A percentile compares a stretch with the other conserved stretches of the same genome.
phyloP scores from a whole-genome alignment of 2,888 invertebrate genomes.

The Caenorhabditis angaria region DNA sequence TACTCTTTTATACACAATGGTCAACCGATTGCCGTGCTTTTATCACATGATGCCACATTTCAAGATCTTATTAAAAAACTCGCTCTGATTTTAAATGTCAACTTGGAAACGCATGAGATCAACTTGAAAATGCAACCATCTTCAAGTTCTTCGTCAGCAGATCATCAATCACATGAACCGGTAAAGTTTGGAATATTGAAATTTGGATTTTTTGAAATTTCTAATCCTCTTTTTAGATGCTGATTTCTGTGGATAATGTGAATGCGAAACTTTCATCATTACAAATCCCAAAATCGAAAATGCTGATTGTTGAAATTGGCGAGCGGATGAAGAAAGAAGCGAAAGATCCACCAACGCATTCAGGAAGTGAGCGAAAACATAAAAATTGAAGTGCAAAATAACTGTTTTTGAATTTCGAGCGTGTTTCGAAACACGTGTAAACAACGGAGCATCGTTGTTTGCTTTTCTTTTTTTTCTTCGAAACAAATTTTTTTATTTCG shows the following conservation, averaged over 20 bases:
- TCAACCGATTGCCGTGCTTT: constrained; percentile 5
- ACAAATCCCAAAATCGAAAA: constrained; percentile 6
- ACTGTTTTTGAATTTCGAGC: too few species aligned
- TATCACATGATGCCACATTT: neutral
- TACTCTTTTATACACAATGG: constrained; percentile 1
- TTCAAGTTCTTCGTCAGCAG: constrained; percentile 1
- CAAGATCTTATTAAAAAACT: constrained; percentile 3
- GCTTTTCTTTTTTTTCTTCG: neutral
- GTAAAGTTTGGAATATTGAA: neutral
- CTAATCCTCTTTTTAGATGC: neutral
- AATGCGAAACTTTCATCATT: neutral
- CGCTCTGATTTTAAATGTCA: neutral
- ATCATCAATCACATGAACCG: neutral
- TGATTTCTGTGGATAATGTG: neutral
- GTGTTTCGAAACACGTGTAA: too few species aligned
- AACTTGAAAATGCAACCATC: constrained; percentile 6
- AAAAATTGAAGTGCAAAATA: too few species aligned
- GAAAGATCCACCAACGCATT: neutral
- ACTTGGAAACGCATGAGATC: constrained; percentile 5
- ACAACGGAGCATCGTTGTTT: neutral
- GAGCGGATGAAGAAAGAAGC: neutral
- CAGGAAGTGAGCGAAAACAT: neutral
- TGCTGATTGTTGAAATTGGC: constrained; percentile 6
- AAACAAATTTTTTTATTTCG: neutral
- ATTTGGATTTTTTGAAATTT: neutral